Percentiles rank a stretch among this genome's conserved stretches.
Evolutionary conservation across 2,797 vertebrate species (phyloP).

Genomic region (Platalea minor): DNA sequence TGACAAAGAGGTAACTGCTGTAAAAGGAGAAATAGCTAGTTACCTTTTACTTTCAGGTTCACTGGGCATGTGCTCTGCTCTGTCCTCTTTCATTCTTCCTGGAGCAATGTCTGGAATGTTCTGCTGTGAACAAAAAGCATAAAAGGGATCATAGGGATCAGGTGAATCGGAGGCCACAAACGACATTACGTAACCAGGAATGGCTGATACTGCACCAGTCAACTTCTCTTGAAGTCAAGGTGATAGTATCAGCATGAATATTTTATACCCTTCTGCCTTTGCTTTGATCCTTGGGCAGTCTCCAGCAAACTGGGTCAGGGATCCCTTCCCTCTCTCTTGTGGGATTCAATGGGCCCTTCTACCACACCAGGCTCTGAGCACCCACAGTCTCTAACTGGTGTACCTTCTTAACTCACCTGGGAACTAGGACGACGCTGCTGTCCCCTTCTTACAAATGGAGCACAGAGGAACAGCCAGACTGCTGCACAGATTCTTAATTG

Average conservation of each 20-base stretch:
- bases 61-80: neutral
- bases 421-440: neutral
- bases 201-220: neutral
- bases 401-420: neutral
- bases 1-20: neutral
- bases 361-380: neutral
- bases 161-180: neutral
- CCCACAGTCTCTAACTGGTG: neutral
- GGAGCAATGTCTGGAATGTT: neutral
- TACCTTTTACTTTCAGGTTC: constrained; percentile 46
- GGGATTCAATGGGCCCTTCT: neutral
- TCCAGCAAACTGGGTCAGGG: neutral
- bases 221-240: neutral
- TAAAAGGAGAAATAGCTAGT: neutral
- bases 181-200: neutral
- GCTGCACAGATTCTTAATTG: neutral
- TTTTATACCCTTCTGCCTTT: neutral
- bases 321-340: neutral
- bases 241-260: neutral
- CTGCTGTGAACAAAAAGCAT: neutral
- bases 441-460: neutral
- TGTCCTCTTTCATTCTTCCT: constrained; percentile 9
- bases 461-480: neutral
- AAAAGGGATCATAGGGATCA: neutral
- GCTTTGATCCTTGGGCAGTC: neutral